Evolutionary conservation across 2,888 invertebrate species (phyloP).

Genomic region (Erpobdella octoculata): DNA sequence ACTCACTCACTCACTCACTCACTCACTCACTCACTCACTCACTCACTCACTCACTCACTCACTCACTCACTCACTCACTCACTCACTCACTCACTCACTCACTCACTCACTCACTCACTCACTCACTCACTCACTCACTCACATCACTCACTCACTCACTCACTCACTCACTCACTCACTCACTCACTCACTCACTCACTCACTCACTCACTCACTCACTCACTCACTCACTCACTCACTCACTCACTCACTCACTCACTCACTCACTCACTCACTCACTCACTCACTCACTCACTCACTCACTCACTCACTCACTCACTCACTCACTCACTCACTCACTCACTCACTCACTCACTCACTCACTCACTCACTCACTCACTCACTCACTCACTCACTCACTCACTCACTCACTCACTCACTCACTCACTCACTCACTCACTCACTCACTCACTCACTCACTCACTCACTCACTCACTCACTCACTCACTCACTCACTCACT

Average conservation of each 20-base stretch:
- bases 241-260: no score
- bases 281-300: slow-evolving; percentile 5
- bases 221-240: slow-evolving; percentile 5
- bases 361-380: slow-evolving; percentile 17
- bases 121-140: background rate
- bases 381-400: slow-evolving; percentile 12
- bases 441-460: slow-evolving; percentile 12
- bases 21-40: no score
- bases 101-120: background rate
- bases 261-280: slow-evolving; percentile 5
- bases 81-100: background rate
- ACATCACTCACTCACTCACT: no score
- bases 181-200: slow-evolving; percentile 1
- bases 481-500: background rate
- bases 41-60: no score
- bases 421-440: slow-evolving; percentile 18
- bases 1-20: no score
- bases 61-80: background rate
- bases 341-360: background rate
- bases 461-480: background rate
- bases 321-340: background rate
- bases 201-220: slow-evolving; percentile 5
- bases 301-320: slow-evolving; percentile 5
- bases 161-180: slow-evolving; percentile 9
- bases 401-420: slow-evolving; percentile 17